phyloP scores from a whole-genome alignment of 2,113 vertebrate genomes.

The Brachypodius melanocephalos region DNA sequence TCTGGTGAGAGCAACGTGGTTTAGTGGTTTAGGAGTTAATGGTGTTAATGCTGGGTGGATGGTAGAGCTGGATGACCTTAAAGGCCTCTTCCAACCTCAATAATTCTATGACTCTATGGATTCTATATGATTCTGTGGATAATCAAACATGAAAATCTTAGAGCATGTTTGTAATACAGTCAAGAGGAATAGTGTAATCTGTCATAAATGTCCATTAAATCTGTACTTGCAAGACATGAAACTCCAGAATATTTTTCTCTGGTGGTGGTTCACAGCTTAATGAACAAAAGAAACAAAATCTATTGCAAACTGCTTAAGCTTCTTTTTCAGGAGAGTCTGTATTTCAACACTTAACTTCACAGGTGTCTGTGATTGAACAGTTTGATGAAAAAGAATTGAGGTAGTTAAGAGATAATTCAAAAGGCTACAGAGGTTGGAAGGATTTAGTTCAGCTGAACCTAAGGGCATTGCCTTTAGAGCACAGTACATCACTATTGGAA shows the following conservation, averaged over 20 bases:
- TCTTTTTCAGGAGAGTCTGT: not conserved
- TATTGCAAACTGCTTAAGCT: not conserved
- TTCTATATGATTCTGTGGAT: not conserved
- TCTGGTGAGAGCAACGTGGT: too few relatives aligned
- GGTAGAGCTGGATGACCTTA: not conserved
- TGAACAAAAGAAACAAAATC: not conserved
- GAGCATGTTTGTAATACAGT: rapidly evolving
- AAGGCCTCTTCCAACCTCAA: not conserved
- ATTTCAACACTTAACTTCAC: not conserved
- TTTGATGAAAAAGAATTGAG: not conserved
- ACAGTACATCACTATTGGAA: not conserved
- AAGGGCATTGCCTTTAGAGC: not conserved
- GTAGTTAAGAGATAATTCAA: not conserved
- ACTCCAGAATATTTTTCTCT: not conserved
- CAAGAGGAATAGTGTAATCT: not conserved
- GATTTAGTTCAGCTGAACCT: not conserved
- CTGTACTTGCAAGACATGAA: not conserved
- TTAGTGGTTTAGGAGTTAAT: not conserved
- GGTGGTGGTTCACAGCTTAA: not conserved
- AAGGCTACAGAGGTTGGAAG: not conserved
- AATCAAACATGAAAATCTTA: not conserved
- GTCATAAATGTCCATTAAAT: not conserved
- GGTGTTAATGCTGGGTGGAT: not conserved
- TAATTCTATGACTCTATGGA: not conserved
- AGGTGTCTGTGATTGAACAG: not conserved